A percentile compares a stretch with the other conserved stretches of the same genome.
phyloP scores from a whole-genome alignment of 2,797 vertebrate genomes.

The Chiloscyllium punctatum region DNA sequence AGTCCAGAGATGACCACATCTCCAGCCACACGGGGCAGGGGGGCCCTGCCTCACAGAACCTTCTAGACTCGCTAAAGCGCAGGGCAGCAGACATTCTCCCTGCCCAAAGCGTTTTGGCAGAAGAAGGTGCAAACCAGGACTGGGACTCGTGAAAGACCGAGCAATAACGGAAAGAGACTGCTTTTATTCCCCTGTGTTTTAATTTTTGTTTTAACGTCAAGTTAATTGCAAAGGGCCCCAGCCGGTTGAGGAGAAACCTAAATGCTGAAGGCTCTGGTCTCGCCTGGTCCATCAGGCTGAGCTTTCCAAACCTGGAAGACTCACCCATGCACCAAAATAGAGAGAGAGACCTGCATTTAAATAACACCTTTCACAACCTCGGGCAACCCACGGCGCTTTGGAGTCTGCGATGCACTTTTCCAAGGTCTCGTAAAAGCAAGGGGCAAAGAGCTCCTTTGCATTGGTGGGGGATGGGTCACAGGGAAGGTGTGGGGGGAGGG shows the following conservation, averaged over 20 bases:
- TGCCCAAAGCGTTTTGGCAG: background rate
- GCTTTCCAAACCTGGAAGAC: background rate
- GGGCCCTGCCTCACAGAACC: background rate
- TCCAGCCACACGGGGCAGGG: background rate
- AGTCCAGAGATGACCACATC: background rate
- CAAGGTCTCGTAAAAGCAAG: background rate
- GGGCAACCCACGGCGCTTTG: background rate
- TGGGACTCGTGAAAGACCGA: background rate
- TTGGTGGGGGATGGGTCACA: background rate
- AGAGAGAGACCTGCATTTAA: background rate
- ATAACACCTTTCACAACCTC: background rate
- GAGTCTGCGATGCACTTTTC: background rate
- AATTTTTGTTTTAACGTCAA: background rate
- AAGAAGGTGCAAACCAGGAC: background rate
- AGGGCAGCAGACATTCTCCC: background rate
- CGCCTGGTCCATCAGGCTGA: background rate
- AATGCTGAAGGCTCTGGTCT: background rate
- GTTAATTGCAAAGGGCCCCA: background rate
- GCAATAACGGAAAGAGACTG: background rate
- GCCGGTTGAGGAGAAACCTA: background rate
- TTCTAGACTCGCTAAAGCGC: background rate
- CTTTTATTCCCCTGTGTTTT: background rate
- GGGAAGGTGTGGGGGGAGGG: background rate
- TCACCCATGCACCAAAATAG: background rate
- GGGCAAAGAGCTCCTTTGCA: too few species aligned